A percentile compares a stretch with the other conserved stretches of the same genome.
Evolutionary conservation across 2,888 invertebrate species (phyloP).

Genomic region (Amiota mariae): DNA sequence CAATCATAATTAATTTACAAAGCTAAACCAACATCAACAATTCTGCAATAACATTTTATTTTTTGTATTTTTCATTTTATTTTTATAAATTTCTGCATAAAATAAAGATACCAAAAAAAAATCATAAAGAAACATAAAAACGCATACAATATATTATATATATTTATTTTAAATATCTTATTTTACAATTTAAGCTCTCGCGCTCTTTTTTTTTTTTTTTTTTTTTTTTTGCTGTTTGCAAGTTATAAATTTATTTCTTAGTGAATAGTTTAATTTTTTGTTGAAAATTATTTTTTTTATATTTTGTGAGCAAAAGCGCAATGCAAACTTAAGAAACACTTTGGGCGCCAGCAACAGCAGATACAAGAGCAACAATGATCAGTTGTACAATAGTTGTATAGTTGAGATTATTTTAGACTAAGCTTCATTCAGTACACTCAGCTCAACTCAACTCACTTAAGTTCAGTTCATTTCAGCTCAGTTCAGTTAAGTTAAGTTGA

Average conservation of each 20-base stretch:
- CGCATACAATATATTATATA: slow-evolving; percentile 44
- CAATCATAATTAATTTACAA: background rate
- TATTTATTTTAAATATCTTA: slow-evolving; percentile 27
- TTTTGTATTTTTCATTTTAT: slow-evolving; percentile 24
- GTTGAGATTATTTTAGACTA: background rate
- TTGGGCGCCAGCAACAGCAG: slow-evolving; percentile 36
- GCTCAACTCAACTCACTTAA: no score
- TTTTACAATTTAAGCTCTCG: background rate
- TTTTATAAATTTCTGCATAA: background rate
- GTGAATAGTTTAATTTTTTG: background rate
- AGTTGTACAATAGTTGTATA: background rate
- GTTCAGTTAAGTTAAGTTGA: no score
- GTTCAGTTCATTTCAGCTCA: no score
- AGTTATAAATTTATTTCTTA: no score
- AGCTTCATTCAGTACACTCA: background rate
- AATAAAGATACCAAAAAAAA: background rate
- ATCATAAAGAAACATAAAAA: slow-evolving; percentile 39
- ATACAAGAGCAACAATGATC: slow-evolving; percentile 3
- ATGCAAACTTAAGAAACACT: slow-evolving; percentile 47
- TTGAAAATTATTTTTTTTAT: background rate
- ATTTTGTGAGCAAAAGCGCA: slow-evolving; percentile 13
- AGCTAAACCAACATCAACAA: slow-evolving; percentile 5
- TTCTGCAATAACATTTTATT: slow-evolving; percentile 34
- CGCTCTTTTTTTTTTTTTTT: background rate
- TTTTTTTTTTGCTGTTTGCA: background rate